These are phyloP conservation scores for Edolisoma coerulescens DNA, from an alignment of 2,113 vertebrate genomes.

Conservation along the genomic window DNA sequence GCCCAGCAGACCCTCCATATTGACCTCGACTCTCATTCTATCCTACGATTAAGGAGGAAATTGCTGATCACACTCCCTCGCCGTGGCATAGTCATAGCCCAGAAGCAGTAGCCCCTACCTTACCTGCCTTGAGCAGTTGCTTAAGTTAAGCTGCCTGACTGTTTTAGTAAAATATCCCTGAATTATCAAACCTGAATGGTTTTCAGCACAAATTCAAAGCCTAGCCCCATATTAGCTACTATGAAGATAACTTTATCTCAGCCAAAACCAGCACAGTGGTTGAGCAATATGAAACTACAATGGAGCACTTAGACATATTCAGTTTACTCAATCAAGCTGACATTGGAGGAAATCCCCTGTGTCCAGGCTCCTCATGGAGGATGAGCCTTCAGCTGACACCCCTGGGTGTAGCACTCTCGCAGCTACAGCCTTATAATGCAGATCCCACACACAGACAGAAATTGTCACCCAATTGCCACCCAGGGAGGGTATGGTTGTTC, in stretches of 20 bases:
- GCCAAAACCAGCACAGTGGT: neutral
- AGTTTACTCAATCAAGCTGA: neutral
- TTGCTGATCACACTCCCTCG: neutral
- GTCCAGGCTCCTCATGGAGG: neutral
- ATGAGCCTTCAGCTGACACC: neutral
- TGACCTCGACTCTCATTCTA: neutral
- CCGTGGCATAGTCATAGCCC: neutral
- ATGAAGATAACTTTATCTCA: neutral
- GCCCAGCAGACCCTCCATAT: neutral
- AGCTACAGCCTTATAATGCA: neutral
- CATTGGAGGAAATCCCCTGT: neutral
- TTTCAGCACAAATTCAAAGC: neutral
- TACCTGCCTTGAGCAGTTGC: neutral
- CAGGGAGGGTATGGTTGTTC: neutral
- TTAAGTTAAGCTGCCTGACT: neutral
- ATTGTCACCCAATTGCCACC: neutral
- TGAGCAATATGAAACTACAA: neutral
- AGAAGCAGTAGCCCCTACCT: neutral
- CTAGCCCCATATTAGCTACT: no score
- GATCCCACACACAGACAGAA: neutral
- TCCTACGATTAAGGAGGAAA: neutral
- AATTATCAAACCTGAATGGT: neutral
- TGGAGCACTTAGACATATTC: neutral
- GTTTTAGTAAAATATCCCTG: neutral
- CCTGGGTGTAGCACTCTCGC: neutral